Evolutionary conservation across 2,113 vertebrate genomes (phyloP).

Genomic region (Heliornis fulica): DNA sequence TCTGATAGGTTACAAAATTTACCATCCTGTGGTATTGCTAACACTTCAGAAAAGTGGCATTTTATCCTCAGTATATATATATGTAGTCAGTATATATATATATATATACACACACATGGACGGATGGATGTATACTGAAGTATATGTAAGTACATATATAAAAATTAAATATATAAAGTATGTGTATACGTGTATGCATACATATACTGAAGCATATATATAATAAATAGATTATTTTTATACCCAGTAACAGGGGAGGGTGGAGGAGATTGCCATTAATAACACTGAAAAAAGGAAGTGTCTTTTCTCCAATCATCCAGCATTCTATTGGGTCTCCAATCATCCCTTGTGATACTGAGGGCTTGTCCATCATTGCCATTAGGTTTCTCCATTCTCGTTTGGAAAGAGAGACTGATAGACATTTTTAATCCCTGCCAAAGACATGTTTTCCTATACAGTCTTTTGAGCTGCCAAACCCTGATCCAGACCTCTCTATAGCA

Average conservation of each 20-base stretch:
- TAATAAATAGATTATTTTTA: too few species aligned
- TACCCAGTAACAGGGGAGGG: neutral
- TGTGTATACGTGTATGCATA: too few species aligned
- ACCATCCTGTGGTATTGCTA: neutral
- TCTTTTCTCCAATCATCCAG: neutral
- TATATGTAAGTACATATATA: too few species aligned
- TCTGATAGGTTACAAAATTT: neutral
- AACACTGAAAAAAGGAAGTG: neutral
- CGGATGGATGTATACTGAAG: too few species aligned
- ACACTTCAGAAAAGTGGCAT: neutral
- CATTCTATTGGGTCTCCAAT: neutral
- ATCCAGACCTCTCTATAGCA: slow-evolving; percentile 55
- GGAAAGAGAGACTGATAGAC: neutral
- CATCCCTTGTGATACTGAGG: neutral
- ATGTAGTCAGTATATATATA: too few species aligned
- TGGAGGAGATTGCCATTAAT: neutral
- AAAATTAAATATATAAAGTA: too few species aligned
- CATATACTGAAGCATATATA: too few species aligned
- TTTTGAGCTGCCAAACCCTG: neutral
- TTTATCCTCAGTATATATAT: too few species aligned
- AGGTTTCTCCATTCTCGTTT: neutral
- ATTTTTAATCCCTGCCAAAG: slow-evolving; percentile 10
- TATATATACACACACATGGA: too few species aligned
- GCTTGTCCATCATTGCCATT: neutral
- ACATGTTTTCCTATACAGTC: slow-evolving; percentile 29